phyloP scores from a whole-genome alignment of 2,797 vertebrate genomes.

The Phrynocephalus guinanensis region DNA sequence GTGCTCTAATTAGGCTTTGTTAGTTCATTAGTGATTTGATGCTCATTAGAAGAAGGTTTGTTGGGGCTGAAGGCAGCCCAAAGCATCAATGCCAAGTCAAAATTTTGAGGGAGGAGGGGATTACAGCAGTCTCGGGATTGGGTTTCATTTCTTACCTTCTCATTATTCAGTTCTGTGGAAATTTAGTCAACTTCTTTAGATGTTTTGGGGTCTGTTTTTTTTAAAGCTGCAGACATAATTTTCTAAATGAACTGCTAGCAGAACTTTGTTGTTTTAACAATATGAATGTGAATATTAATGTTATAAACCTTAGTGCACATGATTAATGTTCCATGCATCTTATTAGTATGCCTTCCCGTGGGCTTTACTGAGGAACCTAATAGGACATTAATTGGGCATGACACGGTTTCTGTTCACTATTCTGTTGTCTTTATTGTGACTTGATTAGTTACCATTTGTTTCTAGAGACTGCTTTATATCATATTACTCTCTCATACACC shows the following conservation, averaged over 20 bases:
- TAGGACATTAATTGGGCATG: conserved; percentile 54
- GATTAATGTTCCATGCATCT: conserved; percentile 53
- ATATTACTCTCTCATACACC: conserved; percentile 63
- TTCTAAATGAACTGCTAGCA: conserved; percentile 52
- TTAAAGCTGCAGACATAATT: conserved; percentile 15
- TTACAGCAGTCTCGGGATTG: no score
- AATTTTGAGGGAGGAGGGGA: background rate
- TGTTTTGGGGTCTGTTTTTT: conserved; percentile 7
- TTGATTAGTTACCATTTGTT: conserved; percentile 73
- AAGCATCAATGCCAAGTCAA: background rate
- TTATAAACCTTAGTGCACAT: conserved; percentile 62
- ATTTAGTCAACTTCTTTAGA: background rate
- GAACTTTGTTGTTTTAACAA: conserved; percentile 45
- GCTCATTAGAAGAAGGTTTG: background rate
- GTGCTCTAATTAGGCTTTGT: background rate
- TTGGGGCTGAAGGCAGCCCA: background rate
- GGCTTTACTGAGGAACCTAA: conserved; percentile 57
- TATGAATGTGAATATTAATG: conserved; percentile 57
- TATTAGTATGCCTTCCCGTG: conserved; percentile 57
- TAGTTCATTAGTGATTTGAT: conserved; percentile 6
- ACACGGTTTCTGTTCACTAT: conserved; percentile 55
- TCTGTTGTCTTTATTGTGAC: conserved; percentile 67
- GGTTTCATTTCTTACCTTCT: background rate
- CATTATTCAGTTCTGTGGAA: background rate
- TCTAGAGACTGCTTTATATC: conserved; percentile 69